A percentile compares a stretch with the other conserved stretches of the same genome.
phyloP scores from a whole-genome alignment of 2,888 invertebrate species.

The Acleris cristana region DNA sequence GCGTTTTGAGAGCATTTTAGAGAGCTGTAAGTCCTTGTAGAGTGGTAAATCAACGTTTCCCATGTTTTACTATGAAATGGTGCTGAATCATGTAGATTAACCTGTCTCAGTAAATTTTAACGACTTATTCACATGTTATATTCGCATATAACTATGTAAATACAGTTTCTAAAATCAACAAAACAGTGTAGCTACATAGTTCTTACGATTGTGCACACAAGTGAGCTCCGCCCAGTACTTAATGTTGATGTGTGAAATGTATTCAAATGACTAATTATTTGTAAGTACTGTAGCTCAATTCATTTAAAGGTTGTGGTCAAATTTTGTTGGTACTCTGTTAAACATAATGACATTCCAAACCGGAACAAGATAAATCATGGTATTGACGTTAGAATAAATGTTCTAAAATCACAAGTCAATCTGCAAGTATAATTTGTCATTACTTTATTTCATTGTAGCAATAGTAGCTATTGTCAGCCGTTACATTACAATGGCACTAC shows the following conservation, averaged over 20 bases:
- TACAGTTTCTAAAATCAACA: no score
- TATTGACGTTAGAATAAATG: slow-evolving; percentile 44
- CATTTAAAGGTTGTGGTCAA: slow-evolving; percentile 40
- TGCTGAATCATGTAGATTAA: not conserved
- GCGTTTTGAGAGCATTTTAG: slow-evolving; percentile 16
- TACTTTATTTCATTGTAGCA: slow-evolving; percentile 32
- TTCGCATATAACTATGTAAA: no score
- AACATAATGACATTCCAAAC: slow-evolving; percentile 48
- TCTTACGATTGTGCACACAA: no score
- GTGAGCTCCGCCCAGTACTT: not conserved
- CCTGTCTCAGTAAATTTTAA: no score
- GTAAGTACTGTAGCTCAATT: slow-evolving; percentile 49
- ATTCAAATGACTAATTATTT: slow-evolving; percentile 36
- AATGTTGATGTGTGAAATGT: slow-evolving; percentile 17
- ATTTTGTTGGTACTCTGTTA: not conserved
- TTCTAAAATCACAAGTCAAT: slow-evolving; percentile 43
- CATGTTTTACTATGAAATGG: slow-evolving; percentile 8
- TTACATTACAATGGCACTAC: slow-evolving; percentile 34
- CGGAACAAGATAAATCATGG: slow-evolving; percentile 46
- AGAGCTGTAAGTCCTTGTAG: slow-evolving; percentile 2
- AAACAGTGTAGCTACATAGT: no score
- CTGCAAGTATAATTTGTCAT: slow-evolving; percentile 39
- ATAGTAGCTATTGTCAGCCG: slow-evolving; percentile 31
- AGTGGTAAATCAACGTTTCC: not conserved
- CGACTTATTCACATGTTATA: no score